These are phyloP conservation scores for Tauraco erythrolophus DNA, from an alignment of 2,113 vertebrate species.

Conservation along the genomic window DNA sequence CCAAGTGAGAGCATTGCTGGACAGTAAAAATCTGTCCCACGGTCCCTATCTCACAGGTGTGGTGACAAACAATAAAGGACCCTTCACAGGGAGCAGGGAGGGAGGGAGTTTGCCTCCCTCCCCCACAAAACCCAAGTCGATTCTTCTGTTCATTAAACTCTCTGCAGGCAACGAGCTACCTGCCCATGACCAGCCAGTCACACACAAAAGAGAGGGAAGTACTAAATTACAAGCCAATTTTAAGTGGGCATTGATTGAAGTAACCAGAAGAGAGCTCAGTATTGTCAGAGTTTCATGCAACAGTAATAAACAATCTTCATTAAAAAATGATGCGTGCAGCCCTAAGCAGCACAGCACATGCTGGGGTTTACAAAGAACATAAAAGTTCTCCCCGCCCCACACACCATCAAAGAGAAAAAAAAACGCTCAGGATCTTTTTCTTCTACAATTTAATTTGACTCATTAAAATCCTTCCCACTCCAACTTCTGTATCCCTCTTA, in stretches of 20 bases:
- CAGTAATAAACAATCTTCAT: conserved; percentile 34
- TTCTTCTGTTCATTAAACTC: conserved; percentile 13
- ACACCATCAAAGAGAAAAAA: not conserved
- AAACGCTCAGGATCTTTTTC: not conserved
- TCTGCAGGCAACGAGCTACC: conserved; percentile 9
- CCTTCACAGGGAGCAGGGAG: not conserved
- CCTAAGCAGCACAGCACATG: not conserved
- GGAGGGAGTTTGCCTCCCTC: not conserved
- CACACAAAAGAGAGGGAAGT: conserved; percentile 27
- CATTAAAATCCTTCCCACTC: not conserved
- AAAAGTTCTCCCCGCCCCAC: not conserved
- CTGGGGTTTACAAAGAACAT: not conserved
- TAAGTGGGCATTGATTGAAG: conserved; percentile 55
- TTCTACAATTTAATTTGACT: not conserved
- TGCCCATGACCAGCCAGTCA: not conserved
- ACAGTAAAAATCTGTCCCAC: not conserved
- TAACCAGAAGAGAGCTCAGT: conserved; percentile 30
- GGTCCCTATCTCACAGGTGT: conserved; percentile 30
- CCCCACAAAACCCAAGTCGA: not conserved
- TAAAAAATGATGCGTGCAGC: not conserved
- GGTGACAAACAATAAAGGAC: conserved; percentile 10
- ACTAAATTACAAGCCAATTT: conserved; percentile 49
- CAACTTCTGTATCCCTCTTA: not conserved
- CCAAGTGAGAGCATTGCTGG: conserved; percentile 39
- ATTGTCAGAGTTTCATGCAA: conserved; percentile 12